Conservation (phyloP, 2,113 vertebrate genomes). For the Varanus salvator region DNA sequence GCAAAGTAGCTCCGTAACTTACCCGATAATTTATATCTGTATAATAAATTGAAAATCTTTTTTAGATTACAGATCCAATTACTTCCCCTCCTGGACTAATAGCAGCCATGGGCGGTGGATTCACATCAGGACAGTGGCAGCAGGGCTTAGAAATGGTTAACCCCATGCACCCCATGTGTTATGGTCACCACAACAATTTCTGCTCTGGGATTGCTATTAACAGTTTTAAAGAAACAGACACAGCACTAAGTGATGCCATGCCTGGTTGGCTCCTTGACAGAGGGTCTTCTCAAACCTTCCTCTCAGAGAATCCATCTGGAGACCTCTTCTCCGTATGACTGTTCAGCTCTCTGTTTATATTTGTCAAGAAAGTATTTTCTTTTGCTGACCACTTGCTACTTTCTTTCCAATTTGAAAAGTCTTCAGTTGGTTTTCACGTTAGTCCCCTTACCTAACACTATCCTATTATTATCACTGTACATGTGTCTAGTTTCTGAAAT, state of each 20-base stretch:
- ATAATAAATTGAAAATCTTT: not conserved
- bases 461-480: not conserved
- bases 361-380: not conserved
- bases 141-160: not conserved
- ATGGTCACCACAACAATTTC: not conserved
- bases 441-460: slow-evolving; percentile 21
- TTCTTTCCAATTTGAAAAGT: not conserved
- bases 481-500: not conserved
- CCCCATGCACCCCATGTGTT: too few relatives aligned
- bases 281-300: not conserved
- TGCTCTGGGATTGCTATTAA: not conserved
- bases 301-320: too few relatives aligned
- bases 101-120: not conserved
- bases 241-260: not conserved
- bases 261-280: not conserved
- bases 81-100: not conserved
- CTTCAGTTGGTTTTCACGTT: not conserved
- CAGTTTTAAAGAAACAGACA: not conserved
- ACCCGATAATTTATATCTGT: not conserved
- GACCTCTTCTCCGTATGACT: not conserved
- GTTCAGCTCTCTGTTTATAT: not conserved
- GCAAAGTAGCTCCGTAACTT: too few relatives aligned
- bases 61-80: not conserved
- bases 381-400: not conserved
- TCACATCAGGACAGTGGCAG: not conserved